phyloP scores from a whole-genome alignment of 2,888 invertebrate genomes.

The Chloroclysta siterata region DNA sequence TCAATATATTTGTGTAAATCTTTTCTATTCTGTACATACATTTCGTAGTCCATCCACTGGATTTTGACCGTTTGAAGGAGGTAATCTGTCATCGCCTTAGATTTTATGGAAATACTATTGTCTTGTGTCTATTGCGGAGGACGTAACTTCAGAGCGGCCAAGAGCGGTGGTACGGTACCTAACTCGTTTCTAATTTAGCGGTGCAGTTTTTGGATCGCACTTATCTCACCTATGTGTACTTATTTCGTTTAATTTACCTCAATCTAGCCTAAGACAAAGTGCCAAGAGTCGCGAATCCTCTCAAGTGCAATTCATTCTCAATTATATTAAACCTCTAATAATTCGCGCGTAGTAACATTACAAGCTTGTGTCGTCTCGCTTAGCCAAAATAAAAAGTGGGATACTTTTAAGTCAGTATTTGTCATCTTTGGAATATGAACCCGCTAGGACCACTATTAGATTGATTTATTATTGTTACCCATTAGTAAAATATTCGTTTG shows the following conservation, averaged over 20 bases:
- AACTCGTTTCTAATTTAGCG: neutral
- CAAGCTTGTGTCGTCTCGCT: constrained; percentile 54
- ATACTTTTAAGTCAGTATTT: constrained; percentile 51
- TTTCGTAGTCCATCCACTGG: constrained; percentile 5
- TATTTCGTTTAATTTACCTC: constrained; percentile 42
- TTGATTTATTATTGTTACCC: constrained; percentile 14
- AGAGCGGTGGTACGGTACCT: neutral
- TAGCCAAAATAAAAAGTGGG: constrained; percentile 53
- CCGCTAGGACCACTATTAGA: constrained; percentile 17
- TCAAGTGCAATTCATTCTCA: constrained; percentile 80
- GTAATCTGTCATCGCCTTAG: neutral
- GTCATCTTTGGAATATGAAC: constrained; percentile 34
- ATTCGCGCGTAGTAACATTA: constrained; percentile 43
- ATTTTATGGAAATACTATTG: neutral
- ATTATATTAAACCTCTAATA: constrained; percentile 59
- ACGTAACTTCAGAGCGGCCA: constrained; percentile 1
- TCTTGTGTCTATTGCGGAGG: neutral
- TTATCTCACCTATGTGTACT: constrained; percentile 4
- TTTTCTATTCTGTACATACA: constrained; percentile 23
- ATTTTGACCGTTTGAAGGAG: constrained; percentile 4
- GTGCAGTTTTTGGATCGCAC: neutral
- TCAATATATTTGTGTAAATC: constrained; percentile 12
- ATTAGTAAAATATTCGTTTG: constrained; percentile 26
- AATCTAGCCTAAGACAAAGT: constrained; percentile 77
- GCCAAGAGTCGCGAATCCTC: constrained; percentile 77